These are phyloP conservation scores for Apocrypta bakeri DNA, from an alignment of 1,140 invertebrate species.

Conservation along the genomic window DNA sequence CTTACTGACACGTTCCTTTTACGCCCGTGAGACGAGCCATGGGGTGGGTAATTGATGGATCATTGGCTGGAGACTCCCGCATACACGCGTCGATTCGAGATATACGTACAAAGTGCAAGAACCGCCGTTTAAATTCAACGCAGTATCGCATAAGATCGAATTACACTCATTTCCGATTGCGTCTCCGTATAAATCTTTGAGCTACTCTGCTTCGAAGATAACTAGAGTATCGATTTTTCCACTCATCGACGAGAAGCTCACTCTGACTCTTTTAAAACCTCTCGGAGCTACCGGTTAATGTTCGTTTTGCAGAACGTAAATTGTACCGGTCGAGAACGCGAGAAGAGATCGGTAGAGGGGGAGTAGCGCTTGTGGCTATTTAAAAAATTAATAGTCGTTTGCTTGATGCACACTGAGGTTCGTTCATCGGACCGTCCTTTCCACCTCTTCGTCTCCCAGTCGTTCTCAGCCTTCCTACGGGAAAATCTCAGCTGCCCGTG, in stretches of 20 bases:
- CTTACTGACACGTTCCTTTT: not conserved
- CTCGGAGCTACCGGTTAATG: not conserved
- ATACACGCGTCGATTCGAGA: not conserved
- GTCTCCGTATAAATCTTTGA: too few species aligned
- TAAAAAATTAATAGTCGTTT: not conserved
- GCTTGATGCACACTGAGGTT: not conserved
- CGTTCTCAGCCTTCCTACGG: not conserved
- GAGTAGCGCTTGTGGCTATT: not conserved
- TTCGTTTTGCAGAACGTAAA: not conserved
- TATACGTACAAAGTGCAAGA: too few species aligned
- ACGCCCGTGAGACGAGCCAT: not conserved
- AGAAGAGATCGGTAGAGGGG: too few species aligned
- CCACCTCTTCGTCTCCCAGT: not conserved
- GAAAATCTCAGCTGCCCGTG: not conserved
- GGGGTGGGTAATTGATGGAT: conserved; percentile 10
- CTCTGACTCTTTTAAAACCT: not conserved
- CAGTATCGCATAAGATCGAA: too few species aligned
- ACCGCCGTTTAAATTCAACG: too few species aligned
- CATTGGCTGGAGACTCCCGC: conserved; percentile 34
- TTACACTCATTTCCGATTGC: too few species aligned
- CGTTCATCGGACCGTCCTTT: not conserved
- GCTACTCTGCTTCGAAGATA: too few species aligned
- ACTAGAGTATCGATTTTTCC: too few species aligned
- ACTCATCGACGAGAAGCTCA: too few species aligned
- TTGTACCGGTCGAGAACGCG: not conserved